Base-by-base conservation (phyloP, 1,140 invertebrate species). In the Tribolium madens region DNA sequence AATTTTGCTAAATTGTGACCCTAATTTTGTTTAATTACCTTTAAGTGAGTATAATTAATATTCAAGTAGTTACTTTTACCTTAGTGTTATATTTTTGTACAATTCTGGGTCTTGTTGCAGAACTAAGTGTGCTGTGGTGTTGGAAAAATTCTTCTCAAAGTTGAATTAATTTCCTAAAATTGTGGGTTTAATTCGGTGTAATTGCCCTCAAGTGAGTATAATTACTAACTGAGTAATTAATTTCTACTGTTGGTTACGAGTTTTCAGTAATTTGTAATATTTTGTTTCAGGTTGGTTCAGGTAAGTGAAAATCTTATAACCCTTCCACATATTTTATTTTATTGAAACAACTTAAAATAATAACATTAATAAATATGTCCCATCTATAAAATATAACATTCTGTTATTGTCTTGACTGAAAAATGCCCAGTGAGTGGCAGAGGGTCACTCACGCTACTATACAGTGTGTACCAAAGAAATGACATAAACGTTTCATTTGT, bases 251-350 rank as follows among this genome's bases (percentile, higher is more conserved):
- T n/a, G n/a, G n/a, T n/a, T n/a, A n/a, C 1, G 2, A 3, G 33
- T 42, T 42, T 42, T n/a, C n/a, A n/a, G n/a, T n/a, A n/a, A n/a
- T n/a, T n/a, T n/a, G n/a, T n/a, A n/a, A n/a, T 42, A 26, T 57
- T 57, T 57, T n/a, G 14, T 21, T 57, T 14, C 21, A 64, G 53
- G 53, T 60, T 1, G 13, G 6, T 3, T 0, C 4, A 50, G 48
- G 48, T 64, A 13, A 64, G 57, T 64, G n/a, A 72, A 3, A 14
- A 12, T 5, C 14, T n/a, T n/a, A n/a, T 12, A 21, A 72, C 70
- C 70, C 70, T 72, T 48, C 70, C 70, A 72, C 70, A 72, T 71
- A 71, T 47, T 72, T 60, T 60, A 60, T 60, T 60, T 50, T 64
- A 64, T 64, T 64, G 57, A 64, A 72, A 72, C 70, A 72, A 72